A percentile compares a stretch with the other conserved stretches of the same genome.
Evolutionary conservation across 2,797 vertebrate species (phyloP).

Genomic region (Sternarchorhynchus goeldii): DNA sequence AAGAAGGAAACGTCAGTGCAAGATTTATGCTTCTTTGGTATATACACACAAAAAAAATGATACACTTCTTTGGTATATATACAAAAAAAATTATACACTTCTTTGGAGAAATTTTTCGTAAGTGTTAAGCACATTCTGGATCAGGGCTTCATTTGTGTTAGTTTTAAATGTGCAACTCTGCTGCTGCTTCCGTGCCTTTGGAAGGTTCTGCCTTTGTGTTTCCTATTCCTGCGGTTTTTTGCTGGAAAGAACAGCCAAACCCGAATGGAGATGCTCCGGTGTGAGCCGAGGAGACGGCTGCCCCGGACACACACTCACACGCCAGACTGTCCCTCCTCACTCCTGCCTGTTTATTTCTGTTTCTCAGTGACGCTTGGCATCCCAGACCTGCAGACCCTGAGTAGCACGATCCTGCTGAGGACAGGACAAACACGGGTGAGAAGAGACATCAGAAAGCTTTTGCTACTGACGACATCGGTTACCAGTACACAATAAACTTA

Average conservation of each 20-base stretch:
- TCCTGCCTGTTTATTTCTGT: constrained; percentile 75
- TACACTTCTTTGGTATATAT: neutral
- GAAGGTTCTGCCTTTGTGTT: constrained; percentile 69
- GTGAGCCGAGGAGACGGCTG: constrained; percentile 65
- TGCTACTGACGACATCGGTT: constrained; percentile 64
- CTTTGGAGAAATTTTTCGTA: neutral
- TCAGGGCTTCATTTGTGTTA: constrained; percentile 54
- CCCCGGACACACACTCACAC: constrained; percentile 76
- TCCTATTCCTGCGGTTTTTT: constrained; percentile 83
- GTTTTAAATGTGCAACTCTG: constrained; percentile 67
- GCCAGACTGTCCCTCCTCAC: constrained; percentile 72
- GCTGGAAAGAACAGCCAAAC: constrained; percentile 76
- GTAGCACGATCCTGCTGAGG: constrained; percentile 68
- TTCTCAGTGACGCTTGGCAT: constrained; percentile 72
- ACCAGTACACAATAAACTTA: constrained; percentile 63
- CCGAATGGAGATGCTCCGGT: constrained; percentile 79
- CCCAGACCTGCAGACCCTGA: constrained; percentile 78
- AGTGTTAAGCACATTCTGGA: constrained; percentile 4
- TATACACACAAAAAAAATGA: neutral
- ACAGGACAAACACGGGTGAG: constrained; percentile 62
- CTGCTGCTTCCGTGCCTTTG: constrained; percentile 74
- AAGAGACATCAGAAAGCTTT: constrained; percentile 71
- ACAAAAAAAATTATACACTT: neutral
- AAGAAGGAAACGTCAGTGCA: neutral
- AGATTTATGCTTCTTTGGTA: too few relatives aligned